Percentiles rank a stretch among this genome's conserved stretches.
phyloP scores from a whole-genome alignment of 1,140 invertebrate genomes.

The Battus philenor region DNA sequence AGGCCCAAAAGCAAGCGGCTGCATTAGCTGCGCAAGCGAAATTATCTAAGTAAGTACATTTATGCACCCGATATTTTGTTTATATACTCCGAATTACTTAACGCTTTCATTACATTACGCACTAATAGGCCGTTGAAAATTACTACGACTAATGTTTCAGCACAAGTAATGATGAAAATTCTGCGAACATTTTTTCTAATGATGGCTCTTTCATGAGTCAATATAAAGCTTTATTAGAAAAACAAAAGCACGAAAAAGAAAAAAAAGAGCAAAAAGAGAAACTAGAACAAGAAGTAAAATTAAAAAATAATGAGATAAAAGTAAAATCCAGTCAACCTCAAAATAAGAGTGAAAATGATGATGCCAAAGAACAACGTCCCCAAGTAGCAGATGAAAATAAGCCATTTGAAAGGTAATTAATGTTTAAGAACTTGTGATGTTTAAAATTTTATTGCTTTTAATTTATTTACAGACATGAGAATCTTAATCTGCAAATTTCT shows the following conservation, averaged over 20 bases:
- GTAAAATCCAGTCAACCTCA: slow-evolving; percentile 21
- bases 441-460: no score
- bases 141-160: no score
- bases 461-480: no score
- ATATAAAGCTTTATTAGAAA: slow-evolving; percentile 77
- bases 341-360: slow-evolving; percentile 21
- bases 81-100: no score
- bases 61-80: no score
- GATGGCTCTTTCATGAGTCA: slow-evolving; percentile 89
- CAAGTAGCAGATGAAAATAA: slow-evolving; percentile 24
- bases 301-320: slow-evolving; percentile 31
- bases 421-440: no score
- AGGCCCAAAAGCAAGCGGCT: slow-evolving; percentile 69
- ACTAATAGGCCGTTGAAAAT: no score
- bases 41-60: slow-evolving; percentile 45
- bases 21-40: slow-evolving; percentile 62
- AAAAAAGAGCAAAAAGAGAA: slow-evolving; percentile 50
- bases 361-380: slow-evolving; percentile 26
- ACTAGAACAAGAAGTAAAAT: slow-evolving; percentile 31
- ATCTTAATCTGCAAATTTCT: no score
- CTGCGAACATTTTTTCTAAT: slow-evolving; percentile 83
- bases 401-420: slow-evolving; percentile 13
- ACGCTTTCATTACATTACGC: no score
- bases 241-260: slow-evolving; percentile 59
- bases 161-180: slow-evolving; percentile 36